Evolutionary conservation across 2,797 vertebrate genomes (phyloP).

Genomic region (Acrossocheilus wenchowensis): DNA sequence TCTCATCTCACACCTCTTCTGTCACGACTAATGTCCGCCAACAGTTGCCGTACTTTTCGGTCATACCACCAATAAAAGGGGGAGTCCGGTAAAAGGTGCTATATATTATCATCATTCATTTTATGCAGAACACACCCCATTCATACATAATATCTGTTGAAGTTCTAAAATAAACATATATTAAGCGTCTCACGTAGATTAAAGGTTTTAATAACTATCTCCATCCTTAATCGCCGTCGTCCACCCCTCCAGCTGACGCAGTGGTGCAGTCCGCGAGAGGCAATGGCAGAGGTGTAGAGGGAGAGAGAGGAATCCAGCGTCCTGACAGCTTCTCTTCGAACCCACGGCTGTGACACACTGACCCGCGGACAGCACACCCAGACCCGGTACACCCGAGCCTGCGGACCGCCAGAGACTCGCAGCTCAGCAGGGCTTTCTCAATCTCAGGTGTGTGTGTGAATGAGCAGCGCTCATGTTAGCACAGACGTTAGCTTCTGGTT

Average conservation of each 20-base stretch:
- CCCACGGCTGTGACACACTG: constrained; percentile 67
- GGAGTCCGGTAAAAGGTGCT: background rate
- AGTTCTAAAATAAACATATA: rapidly evolving
- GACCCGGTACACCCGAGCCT: constrained; percentile 47
- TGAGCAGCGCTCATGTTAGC: constrained; percentile 34
- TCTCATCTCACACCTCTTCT: constrained; percentile 11
- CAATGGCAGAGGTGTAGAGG: constrained; percentile 74
- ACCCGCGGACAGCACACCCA: constrained; percentile 72
- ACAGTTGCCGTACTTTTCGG: constrained; percentile 75
- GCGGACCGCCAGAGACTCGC: background rate
- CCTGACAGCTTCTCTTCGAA: constrained; percentile 81
- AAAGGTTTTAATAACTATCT: rapidly evolving
- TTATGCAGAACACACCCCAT: background rate
- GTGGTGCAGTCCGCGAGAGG: constrained; percentile 70
- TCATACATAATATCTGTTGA: background rate
- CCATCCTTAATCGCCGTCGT: too few relatives aligned
- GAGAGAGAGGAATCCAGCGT: constrained; percentile 77
- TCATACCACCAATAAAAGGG: constrained; percentile 66
- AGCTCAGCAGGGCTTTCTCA: constrained; percentile 47
- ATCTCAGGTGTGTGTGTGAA: constrained; percentile 56
- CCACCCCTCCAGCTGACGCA: constrained; percentile 63
- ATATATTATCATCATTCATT: background rate
- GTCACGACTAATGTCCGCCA: constrained; percentile 53
- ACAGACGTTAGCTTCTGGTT: constrained; percentile 25
- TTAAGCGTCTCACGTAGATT: too few relatives aligned